phyloP scores from a whole-genome alignment of 2,113 vertebrate genomes.

The Terrapene triunguis region DNA sequence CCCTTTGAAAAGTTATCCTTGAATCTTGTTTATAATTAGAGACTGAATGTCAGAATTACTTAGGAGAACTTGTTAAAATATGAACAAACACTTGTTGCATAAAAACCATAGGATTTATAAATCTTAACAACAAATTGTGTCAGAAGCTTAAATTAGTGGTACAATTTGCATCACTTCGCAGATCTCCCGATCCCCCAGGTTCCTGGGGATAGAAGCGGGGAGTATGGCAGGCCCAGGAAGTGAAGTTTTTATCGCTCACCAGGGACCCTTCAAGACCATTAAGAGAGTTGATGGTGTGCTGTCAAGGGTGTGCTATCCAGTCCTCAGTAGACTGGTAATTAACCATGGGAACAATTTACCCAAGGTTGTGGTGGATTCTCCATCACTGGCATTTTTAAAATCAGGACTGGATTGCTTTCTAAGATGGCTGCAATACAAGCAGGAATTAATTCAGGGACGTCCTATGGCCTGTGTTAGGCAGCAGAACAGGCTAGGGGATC shows the following conservation, averaged over 20 bases:
- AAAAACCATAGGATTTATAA: background rate
- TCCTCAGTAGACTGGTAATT: background rate
- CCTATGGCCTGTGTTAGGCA: background rate
- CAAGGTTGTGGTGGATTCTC: background rate
- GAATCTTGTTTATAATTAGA: background rate
- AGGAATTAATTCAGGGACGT: background rate
- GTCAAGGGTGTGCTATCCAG: background rate
- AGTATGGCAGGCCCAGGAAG: background rate
- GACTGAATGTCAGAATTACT: background rate
- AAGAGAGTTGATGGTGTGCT: background rate
- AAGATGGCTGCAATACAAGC: background rate
- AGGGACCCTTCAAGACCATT: accelerated
- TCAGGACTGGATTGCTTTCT: too few species aligned
- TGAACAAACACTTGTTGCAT: background rate
- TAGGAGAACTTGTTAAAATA: conserved; percentile 17
- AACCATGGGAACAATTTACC: background rate
- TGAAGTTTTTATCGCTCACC: background rate
- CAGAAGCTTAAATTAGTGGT: background rate
- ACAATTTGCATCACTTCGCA: background rate
- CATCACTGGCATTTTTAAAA: background rate
- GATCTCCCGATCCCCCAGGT: accelerated
- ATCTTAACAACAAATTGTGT: background rate
- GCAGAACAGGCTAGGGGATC: background rate
- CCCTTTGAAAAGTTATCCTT: background rate
- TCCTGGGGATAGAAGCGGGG: accelerated